phyloP scores from a whole-genome alignment of 1,140 invertebrate genomes.

The Lucilia cuprina region DNA sequence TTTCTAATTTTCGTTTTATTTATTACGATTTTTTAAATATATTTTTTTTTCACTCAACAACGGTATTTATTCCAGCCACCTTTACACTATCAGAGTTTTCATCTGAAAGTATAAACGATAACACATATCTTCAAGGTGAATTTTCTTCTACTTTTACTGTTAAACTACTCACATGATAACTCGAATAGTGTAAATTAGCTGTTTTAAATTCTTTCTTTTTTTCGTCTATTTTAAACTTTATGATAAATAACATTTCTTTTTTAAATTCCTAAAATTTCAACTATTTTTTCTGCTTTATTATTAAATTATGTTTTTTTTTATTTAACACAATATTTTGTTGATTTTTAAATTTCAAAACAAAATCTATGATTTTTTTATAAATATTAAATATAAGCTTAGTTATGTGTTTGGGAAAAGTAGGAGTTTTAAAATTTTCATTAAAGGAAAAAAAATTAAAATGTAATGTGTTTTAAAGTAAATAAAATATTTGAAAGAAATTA shows the following conservation, averaged over 20 bases:
- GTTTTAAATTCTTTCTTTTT: neutral
- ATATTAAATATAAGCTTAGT: neutral
- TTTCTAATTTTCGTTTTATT: neutral
- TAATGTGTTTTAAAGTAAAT: neutral
- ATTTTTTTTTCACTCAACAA: neutral
- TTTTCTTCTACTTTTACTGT: too few relatives aligned
- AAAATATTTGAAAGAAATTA: neutral
- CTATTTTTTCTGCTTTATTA: neutral
- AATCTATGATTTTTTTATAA: neutral
- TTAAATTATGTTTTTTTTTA: neutral
- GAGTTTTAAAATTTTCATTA: neutral
- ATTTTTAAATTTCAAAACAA: neutral
- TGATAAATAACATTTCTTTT: conserved; percentile 7
- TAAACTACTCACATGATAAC: too few relatives aligned
- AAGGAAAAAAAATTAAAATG: neutral
- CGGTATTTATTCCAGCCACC: neutral
- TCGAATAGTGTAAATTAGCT: neutral
- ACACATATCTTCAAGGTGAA: too few relatives aligned
- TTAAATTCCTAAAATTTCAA: conserved; percentile 3
- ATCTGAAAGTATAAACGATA: too few relatives aligned
- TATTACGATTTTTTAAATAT: neutral
- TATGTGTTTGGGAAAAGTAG: neutral
- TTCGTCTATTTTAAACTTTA: neutral
- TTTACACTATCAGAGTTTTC: too few relatives aligned
- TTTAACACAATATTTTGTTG: neutral